phyloP scores from a whole-genome alignment of 2,113 vertebrate species.

The Ibidorhyncha struthersii region DNA sequence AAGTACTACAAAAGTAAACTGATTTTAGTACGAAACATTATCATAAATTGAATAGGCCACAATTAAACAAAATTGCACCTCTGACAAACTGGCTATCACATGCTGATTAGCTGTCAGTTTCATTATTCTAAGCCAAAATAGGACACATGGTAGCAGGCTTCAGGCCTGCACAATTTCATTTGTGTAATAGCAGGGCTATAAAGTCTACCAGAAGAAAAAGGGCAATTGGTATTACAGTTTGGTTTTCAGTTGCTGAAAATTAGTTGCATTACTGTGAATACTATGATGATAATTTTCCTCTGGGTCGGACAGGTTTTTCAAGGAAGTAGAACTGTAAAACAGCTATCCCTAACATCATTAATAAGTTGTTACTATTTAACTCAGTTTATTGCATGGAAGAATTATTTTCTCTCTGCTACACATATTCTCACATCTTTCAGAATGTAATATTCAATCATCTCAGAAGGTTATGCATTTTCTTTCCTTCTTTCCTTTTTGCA shows the following conservation, averaged over 20 bases:
- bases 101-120: background rate
- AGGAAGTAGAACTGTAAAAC: background rate
- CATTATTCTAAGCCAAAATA: background rate
- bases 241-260: background rate
- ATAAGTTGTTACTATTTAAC: background rate
- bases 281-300: fast-evolving
- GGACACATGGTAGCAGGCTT: background rate
- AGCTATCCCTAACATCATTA: background rate
- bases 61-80: background rate
- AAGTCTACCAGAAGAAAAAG: background rate
- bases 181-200: background rate
- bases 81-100: background rate
- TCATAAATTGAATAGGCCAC: background rate
- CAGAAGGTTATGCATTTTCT: background rate
- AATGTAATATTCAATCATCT: background rate
- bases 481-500: background rate
- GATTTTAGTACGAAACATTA: background rate
- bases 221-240: background rate
- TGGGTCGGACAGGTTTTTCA: background rate
- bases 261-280: background rate
- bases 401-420: background rate
- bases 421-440: background rate
- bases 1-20: background rate
- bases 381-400: background rate
- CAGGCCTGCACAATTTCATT: background rate